phyloP scores from a whole-genome alignment of 2,888 invertebrate genomes.

The Morinoia aosen region DNA sequence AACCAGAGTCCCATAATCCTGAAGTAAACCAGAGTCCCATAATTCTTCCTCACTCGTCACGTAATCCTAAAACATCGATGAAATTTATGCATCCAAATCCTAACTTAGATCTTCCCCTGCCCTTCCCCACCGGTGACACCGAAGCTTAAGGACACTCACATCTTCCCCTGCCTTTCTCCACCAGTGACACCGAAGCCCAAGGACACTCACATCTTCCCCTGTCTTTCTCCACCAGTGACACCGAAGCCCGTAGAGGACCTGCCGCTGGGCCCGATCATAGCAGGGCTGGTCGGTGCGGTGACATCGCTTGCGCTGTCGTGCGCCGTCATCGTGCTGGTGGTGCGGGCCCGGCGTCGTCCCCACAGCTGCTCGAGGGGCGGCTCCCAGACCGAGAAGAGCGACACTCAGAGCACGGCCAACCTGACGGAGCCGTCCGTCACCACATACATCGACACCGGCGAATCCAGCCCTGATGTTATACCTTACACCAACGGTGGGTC shows the following conservation, averaged over 20 bases:
- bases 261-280: slow-evolving; percentile 59
- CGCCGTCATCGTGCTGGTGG: slow-evolving; percentile 57
- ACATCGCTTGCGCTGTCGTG: slow-evolving; percentile 59
- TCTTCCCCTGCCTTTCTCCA: too few relatives aligned
- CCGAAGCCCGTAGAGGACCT: not conserved
- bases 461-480: slow-evolving; percentile 27
- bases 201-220: too few relatives aligned
- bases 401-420: not conserved
- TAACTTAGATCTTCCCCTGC: too few relatives aligned
- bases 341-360: slow-evolving; percentile 56
- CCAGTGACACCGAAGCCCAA: too few relatives aligned
- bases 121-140: too few relatives aligned
- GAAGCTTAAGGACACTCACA: too few relatives aligned
- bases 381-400: not conserved
- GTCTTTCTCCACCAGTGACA: not conserved
- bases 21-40: too few relatives aligned
- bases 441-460: slow-evolving; percentile 29
- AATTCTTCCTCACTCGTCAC: too few relatives aligned
- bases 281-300: slow-evolving; percentile 58
- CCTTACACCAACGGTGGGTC: slow-evolving; percentile 15
- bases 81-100: too few relatives aligned
- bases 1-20: too few relatives aligned
- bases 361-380: not conserved
- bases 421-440: slow-evolving; percentile 1
- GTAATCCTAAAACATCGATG: too few relatives aligned